A percentile compares a stretch with the other conserved stretches of the same genome.
phyloP scores from a whole-genome alignment of 2,888 invertebrate genomes.

The Macrosiphum euphorbiae region DNA sequence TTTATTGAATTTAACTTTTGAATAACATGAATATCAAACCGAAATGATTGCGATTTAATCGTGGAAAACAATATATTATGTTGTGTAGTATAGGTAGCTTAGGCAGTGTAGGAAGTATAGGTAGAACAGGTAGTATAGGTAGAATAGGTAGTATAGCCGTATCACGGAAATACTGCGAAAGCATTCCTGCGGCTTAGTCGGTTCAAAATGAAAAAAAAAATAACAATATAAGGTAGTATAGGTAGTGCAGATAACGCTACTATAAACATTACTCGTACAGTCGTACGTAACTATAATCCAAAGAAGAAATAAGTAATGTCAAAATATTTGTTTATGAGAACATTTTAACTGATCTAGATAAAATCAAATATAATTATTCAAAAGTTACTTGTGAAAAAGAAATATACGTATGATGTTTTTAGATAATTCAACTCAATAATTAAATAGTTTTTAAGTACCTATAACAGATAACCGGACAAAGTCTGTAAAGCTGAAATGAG shows the following conservation, averaged over 20 bases:
- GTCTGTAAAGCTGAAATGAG: neutral
- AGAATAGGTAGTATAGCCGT: too few species aligned
- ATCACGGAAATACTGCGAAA: too few species aligned
- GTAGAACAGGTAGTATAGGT: too few species aligned
- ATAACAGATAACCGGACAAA: neutral
- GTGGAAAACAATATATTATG: neutral
- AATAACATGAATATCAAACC: neutral
- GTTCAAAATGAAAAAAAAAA: too few species aligned
- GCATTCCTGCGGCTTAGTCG: too few species aligned
- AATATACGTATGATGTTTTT: neutral
- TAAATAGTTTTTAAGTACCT: neutral
- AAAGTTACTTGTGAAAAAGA: neutral
- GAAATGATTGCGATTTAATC: neutral
- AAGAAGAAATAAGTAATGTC: neutral
- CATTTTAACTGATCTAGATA: neutral
- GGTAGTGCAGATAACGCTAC: neutral
- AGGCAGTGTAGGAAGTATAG: too few species aligned
- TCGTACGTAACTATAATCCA: neutral
- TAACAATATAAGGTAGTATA: too few species aligned
- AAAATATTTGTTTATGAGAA: neutral
- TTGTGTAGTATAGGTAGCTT: neutral
- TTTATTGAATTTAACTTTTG: constrained; percentile 22
- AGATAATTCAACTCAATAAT: neutral
- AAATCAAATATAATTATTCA: neutral
- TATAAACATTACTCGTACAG: neutral